Evolutionary conservation across 2,797 vertebrate species (phyloP).

Genomic region (Gallinago nigripennis): DNA sequence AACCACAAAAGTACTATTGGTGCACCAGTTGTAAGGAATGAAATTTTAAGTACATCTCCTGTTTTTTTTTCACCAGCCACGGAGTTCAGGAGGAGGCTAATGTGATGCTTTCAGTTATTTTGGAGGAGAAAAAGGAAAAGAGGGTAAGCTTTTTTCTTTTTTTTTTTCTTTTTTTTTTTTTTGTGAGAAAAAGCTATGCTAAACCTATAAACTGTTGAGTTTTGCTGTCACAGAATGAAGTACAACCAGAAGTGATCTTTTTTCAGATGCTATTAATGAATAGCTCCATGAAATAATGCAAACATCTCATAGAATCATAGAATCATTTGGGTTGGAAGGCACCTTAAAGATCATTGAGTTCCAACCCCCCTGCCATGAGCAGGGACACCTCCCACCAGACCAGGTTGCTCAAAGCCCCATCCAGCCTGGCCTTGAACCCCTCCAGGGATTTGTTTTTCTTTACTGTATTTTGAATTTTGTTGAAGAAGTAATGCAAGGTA

Average conservation of each 20-base stretch:
- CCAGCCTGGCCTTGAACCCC: too few relatives aligned
- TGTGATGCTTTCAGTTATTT: not conserved
- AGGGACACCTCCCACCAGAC: too few relatives aligned
- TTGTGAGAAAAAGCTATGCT: not conserved
- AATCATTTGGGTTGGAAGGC: too few relatives aligned
- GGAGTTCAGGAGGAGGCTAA: constrained; percentile 9
- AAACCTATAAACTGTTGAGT: not conserved
- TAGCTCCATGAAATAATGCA: not conserved
- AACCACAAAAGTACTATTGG: not conserved
- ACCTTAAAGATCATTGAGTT: too few relatives aligned
- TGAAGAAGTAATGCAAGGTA: constrained; percentile 8
- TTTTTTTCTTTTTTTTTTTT: too few relatives aligned
- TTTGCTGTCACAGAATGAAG: constrained; percentile 12
- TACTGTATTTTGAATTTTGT: not conserved
- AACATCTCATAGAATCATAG: not conserved
- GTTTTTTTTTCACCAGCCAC: constrained; percentile 1
- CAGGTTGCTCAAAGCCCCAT: too few relatives aligned
- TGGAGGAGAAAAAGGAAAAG: not conserved
- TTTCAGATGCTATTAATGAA: not conserved
- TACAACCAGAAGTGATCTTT: not conserved
- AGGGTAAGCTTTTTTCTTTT: not conserved
- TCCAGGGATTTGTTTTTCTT: not conserved
- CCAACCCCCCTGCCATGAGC: too few relatives aligned
- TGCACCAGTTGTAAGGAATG: not conserved
- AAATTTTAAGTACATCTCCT: constrained; percentile 5